Percentiles rank a stretch among this genome's conserved stretches.
Evolutionary conservation across 2,888 invertebrate genomes (phyloP).

Genomic region (Trachelus troglodyta): DNA sequence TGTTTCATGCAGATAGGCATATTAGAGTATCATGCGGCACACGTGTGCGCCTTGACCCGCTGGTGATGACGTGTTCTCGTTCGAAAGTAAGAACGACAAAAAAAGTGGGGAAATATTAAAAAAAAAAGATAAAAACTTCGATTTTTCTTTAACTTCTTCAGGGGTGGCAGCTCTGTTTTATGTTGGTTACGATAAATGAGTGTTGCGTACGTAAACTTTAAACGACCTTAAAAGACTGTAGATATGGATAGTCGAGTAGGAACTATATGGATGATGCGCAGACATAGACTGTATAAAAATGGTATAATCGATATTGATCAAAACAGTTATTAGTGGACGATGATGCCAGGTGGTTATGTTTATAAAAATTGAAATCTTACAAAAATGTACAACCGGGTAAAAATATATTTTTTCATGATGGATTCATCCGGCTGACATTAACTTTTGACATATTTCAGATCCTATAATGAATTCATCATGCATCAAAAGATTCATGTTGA

Average conservation of each 20-base stretch:
- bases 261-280: background rate
- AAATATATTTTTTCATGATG: too few species aligned
- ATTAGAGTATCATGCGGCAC: slow-evolving; percentile 35
- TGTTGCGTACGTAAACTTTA: slow-evolving; percentile 43
- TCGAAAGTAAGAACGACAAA: background rate
- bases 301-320: slow-evolving; percentile 32
- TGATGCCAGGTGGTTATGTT: slow-evolving; percentile 8
- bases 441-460: too few species aligned
- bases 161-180: background rate
- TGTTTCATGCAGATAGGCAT: slow-evolving; percentile 45
- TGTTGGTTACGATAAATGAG: slow-evolving; percentile 33
- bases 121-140: too few species aligned
- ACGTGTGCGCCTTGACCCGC: slow-evolving; percentile 47
- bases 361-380: too few species aligned
- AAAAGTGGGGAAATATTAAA: too few species aligned
- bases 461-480: too few species aligned
- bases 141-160: too few species aligned
- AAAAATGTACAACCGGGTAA: too few species aligned
- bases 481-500: too few species aligned
- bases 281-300: slow-evolving; percentile 33
- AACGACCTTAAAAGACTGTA: slow-evolving; percentile 40
- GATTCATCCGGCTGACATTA: too few species aligned
- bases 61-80: background rate
- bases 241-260: slow-evolving; percentile 41
- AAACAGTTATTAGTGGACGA: slow-evolving; percentile 34